Evolutionary conservation across 2,888 invertebrate species (phyloP), one percentile per base, ranked within the genome.

Genomic region (Sisyra nigra): DNA sequence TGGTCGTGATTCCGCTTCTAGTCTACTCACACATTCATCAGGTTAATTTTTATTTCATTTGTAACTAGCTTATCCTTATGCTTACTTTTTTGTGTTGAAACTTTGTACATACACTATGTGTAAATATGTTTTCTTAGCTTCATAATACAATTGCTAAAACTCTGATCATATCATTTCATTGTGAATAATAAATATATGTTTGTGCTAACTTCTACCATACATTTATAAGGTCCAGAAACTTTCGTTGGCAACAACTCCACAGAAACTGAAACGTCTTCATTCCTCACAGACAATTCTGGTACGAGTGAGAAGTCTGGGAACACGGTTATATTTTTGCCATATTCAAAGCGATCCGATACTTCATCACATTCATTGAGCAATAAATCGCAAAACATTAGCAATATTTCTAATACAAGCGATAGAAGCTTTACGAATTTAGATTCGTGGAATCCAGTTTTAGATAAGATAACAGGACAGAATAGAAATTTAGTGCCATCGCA

Each of bases 381-480:
- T 47, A 52, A 51, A 39, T 50, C 52, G 37, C 52, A 54, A 7
- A 51, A 52, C 46, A 50, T 49, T 43, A 40, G 47, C 40, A 50
- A 52, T 38, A 48, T 44, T 34, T 42, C 41, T 17, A 45, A 48
- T 46, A 13, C 33, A 14, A 18, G 18, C 3, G 74, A 71, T 53
- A 69, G 72, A 45, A 71, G 72, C 51, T 65, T 73, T 58, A 73
- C 71, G 49, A 61, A 71, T 2, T 57, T 77, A 49, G 76, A 76
- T 44, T 76, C 77, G 0, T 80, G 81, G 79, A 91, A 92, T 63
- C 88, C 91, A 48, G 88, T 91, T 46, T 76, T 92, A 55, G 91
- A 92, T 57, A 68, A 89, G 56, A 66, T 92, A 55, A 88, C 87
- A 40, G 81, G 81, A 48, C 73, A 75, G 52, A 66, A 65, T 55